Conservation (phyloP, 1,140 invertebrate genomes). For the Paraescarpia echinospica region DNA sequence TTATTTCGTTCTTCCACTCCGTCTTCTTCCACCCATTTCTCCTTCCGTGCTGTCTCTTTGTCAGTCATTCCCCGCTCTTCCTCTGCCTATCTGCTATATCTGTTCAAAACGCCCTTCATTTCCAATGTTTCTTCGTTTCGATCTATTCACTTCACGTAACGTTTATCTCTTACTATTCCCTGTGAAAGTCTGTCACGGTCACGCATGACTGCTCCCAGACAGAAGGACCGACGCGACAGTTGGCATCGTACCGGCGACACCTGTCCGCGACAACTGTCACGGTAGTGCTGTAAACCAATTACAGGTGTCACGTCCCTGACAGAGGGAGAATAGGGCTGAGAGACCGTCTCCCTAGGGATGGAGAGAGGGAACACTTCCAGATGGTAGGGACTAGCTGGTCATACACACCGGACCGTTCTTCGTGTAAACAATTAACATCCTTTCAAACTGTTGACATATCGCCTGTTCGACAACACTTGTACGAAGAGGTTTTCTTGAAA, state of each 20-base stretch:
- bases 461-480: neutral
- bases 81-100: too few relatives aligned
- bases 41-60: too few relatives aligned
- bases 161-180: too few relatives aligned
- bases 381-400: neutral
- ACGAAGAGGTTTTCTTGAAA: too few relatives aligned
- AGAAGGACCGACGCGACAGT: neutral
- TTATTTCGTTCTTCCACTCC: too few relatives aligned
- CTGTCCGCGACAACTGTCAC: neutral
- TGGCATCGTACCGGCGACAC: neutral
- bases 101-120: too few relatives aligned
- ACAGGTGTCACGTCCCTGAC: neutral
- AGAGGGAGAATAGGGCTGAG: neutral
- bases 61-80: too few relatives aligned
- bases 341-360: neutral
- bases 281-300: neutral
- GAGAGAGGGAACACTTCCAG: neutral
- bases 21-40: too few relatives aligned
- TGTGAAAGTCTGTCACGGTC: neutral
- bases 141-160: too few relatives aligned
- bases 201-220: neutral
- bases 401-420: neutral
- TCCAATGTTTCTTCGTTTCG: too few relatives aligned
- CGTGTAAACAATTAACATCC: neutral
- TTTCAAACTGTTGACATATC: neutral